Base-by-base conservation (phyloP, 2,888 invertebrate genomes). In the Apeira syringaria region DNA sequence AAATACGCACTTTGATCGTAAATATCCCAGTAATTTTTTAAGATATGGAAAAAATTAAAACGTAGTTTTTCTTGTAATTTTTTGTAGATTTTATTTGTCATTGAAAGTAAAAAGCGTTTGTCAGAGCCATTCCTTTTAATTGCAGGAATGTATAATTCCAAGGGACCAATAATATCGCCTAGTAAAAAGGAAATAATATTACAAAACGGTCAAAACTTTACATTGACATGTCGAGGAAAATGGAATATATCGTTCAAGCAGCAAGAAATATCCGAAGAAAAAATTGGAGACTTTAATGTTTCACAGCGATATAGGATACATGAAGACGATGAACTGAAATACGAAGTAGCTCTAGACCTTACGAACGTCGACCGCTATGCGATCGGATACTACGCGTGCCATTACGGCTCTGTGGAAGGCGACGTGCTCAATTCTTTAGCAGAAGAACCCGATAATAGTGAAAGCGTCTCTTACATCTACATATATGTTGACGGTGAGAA, bases 381-480 rank as follows among this genome's bases (percentile, higher is more conserved):
- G 35, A 91, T 92, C 38, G 92, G 91, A 30, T 91, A 86, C 63
- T 92, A 91, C 55, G 92, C 89, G 48, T 93, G 92, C 61, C 78
- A 85, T 34, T 90, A 91, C 56, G 64, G 74, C 28, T 61, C 67
- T 5, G 53, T 90, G 9, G 77, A 89, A 48, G 61, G 53, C 10
- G 59, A 64, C 20, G 60, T 77, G 43, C 59, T 87, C 26, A 68
- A 68, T 36, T 64, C 75, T 37, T 55, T 87, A 26, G 54, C 62
- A 12, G 74, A 71, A 41, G 88, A 87, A 64, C 87, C 80, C 1
- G 64, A 53, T 46, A 77, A 85, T 50, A 79, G 73, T 7, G 70
- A 68, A 35, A 71, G 82, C 47, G 64, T 79, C 26, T 56, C 86
- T n/a, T 88, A 78, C 50, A 71, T 81, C 63, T 89, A 89, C 55